Base-by-base conservation (phyloP, 1,140 invertebrate species). In the Stratiolaelaps scimitus region DNA sequence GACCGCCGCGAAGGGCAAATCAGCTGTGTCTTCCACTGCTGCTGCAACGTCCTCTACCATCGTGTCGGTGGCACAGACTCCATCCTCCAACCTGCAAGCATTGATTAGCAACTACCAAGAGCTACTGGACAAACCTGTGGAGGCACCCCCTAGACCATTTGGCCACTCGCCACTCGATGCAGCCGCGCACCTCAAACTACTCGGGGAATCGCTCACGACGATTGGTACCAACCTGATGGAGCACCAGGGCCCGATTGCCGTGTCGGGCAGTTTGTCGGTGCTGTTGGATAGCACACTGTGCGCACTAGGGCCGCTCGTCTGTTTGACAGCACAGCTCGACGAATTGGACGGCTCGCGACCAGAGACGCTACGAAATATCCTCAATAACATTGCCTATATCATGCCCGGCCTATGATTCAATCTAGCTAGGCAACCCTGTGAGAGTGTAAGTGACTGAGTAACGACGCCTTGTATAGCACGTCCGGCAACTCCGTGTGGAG, bases 341-440 rank as follows among this genome's bases (percentile, higher is more conserved):
- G 84, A 86, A 71, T 77, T 82, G 29, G 80, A 86, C 70, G 86
- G 84, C 46, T 87, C 83, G 69, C 81, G 83, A 43, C 78, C 80
- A 65, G 81, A 84, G 65, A 81, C 83, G 23, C 77, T 92, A 29
- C 80, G 82, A 4, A 82, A 83, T 69, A 89, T 88, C 29, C 80
- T 97, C 30, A 90, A 96, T 75, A 93, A 94, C 76, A 89, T 95
- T 68, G 91, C 91, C 0, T 96, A 94, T 74, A 89, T 95, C 69
- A 96, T 95, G 92, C 92, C 92, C 20, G 92, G 92, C 69, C 78
- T 95, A 29, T 93, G 10, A 40, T 40, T 40, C 10, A 40, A 40
- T 40, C 4, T 10, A 40, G 10, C 5, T 4, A 40, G 10, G 10
- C 34, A 10, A 10, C 34, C n/a, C n/a, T n/a, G n/a, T n/a, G n/a